A percentile compares a stretch with the other conserved stretches of the same genome.
Conservation (phyloP, 2,888 invertebrate genomes). For the Dolomedes plantarius region DNA sequence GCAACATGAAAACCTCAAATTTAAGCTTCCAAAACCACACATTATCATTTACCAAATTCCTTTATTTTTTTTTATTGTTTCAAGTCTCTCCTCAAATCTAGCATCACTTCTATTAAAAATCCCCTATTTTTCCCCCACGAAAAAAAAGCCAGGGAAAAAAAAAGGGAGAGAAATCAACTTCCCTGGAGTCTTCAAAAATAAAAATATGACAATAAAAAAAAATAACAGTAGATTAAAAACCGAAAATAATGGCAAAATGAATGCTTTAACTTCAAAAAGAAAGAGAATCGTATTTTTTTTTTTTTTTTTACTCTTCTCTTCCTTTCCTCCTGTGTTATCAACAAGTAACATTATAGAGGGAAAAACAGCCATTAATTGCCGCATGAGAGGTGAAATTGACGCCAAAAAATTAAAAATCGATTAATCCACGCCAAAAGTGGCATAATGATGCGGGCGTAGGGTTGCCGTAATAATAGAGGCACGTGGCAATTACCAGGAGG, state of each 20-base stretch:
- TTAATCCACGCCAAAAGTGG: conserved; percentile 54
- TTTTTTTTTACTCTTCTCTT: not conserved
- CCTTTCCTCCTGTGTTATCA: not conserved
- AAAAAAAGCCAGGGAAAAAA: not conserved
- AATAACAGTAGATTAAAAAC: not conserved
- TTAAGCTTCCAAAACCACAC: not conserved
- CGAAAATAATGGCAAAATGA: not conserved
- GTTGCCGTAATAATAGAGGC: conserved; percentile 30
- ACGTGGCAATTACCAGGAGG: conserved; percentile 13
- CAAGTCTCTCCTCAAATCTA: not conserved
- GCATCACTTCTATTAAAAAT: not conserved
- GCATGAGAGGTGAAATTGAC: conserved; percentile 53
- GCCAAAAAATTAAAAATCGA: conserved; percentile 67
- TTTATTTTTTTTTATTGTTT: not conserved
- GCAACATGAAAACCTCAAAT: not conserved
- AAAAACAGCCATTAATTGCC: conserved; percentile 30
- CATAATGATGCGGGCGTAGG: conserved; percentile 51
- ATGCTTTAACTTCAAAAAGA: not conserved
- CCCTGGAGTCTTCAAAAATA: not conserved
- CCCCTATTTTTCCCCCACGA: not conserved
- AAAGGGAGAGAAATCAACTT: not conserved
- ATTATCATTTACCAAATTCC: not conserved
- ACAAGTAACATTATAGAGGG: not conserved
- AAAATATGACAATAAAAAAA: not conserved
- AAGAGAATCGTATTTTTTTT: not conserved